Evolutionary conservation across 2,888 invertebrate genomes (phyloP).

Genomic region (Thecophora atra): DNA sequence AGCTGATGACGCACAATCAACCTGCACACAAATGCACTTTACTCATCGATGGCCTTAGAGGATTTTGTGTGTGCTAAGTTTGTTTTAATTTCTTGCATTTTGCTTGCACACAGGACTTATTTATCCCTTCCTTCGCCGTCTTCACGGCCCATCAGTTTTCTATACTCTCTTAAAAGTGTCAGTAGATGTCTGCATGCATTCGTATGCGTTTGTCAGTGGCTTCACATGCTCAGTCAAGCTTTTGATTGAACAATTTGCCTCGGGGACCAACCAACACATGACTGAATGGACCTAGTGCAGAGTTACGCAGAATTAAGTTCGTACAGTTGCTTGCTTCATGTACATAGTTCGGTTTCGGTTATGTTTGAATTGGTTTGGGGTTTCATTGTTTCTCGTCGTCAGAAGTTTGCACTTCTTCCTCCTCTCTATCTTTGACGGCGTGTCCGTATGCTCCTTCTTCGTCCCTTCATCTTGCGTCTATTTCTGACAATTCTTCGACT

Average conservation of each 20-base stretch:
- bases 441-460: neutral
- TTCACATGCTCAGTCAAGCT: conserved; percentile 42
- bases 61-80: neutral
- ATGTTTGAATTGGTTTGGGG: neutral
- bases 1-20: neutral
- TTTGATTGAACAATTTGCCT: conserved; percentile 46
- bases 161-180: neutral
- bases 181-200: neutral
- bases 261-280: conserved; percentile 18
- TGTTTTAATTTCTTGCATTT: neutral
- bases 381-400: neutral
- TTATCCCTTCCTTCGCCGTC: neutral
- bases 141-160: no score
- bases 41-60: neutral
- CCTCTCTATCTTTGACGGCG: neutral
- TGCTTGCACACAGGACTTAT: neutral
- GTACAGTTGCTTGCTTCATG: neutral
- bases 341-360: neutral
- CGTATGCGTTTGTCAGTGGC: conserved; percentile 35
- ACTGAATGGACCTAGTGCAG: neutral
- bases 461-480: neutral
- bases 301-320: neutral
- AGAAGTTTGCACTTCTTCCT: neutral
- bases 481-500: neutral
- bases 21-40: neutral